Percentiles rank a stretch among this genome's conserved stretches.
Evolutionary conservation across 2,113 vertebrate species (phyloP).

Genomic region (Seriola dumerili): DNA sequence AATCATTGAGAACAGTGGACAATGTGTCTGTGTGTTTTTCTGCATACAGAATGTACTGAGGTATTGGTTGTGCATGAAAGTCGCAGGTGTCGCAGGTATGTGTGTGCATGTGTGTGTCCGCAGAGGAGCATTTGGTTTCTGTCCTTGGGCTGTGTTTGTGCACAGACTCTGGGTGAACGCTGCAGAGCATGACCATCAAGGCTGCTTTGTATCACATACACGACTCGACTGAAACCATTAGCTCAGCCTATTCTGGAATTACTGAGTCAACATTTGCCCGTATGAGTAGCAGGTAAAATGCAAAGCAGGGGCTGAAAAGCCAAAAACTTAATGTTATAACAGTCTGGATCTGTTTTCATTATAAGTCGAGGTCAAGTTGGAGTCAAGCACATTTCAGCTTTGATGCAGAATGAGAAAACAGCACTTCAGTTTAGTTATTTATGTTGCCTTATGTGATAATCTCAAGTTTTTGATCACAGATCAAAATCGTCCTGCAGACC

Average conservation of each 20-base stretch:
- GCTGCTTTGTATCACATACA: constrained; percentile 55
- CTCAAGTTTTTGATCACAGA: constrained; percentile 10
- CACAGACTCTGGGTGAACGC: background rate
- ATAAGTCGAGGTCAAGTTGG: constrained; percentile 20
- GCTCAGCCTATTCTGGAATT: constrained; percentile 49
- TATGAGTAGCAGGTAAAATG: constrained; percentile 23
- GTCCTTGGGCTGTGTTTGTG: constrained; percentile 52
- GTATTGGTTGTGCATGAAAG: background rate
- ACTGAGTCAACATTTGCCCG: constrained; percentile 36
- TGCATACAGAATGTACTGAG: background rate
- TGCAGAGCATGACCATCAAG: constrained; percentile 44
- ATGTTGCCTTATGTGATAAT: constrained; percentile 8
- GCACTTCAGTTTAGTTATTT: constrained; percentile 10
- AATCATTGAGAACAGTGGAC: background rate
- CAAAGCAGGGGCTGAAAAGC: background rate
- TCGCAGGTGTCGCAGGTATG: background rate
- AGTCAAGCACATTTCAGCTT: constrained; percentile 12
- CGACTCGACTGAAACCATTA: constrained; percentile 57
- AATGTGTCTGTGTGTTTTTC: background rate
- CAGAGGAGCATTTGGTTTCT: constrained; percentile 49
- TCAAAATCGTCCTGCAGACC: background rate
- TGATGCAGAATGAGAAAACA: background rate
- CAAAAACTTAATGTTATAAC: constrained; percentile 1
- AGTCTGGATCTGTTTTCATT: constrained; percentile 17
- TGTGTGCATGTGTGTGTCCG: background rate